Evolutionary conservation across 2,888 invertebrate species (phyloP).

Genomic region (Helleia helle): DNA sequence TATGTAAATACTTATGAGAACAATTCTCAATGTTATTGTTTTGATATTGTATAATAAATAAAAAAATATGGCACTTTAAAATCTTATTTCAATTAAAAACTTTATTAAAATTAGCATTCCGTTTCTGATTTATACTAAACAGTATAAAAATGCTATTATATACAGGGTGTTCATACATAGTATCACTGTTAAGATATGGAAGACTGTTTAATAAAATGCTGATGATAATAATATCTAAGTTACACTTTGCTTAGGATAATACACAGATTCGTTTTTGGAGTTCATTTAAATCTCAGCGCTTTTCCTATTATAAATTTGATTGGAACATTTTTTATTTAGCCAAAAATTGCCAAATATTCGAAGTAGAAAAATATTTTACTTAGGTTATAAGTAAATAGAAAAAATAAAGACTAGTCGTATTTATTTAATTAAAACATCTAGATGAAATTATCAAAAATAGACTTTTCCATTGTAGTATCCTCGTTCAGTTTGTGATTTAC

Average conservation of each 20-base stretch:
- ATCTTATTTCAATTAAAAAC: neutral
- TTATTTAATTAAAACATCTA: neutral
- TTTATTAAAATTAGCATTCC: neutral
- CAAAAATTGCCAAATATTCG: slow-evolving; percentile 65
- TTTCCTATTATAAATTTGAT: slow-evolving; percentile 9
- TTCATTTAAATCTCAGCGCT: slow-evolving; percentile 5
- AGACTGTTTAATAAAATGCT: slow-evolving; percentile 4
- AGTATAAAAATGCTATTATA: slow-evolving; percentile 2
- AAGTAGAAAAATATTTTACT: neutral
- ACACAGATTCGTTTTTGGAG: neutral
- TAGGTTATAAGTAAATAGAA: slow-evolving; percentile 1
- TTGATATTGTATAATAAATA: slow-evolving; percentile 12
- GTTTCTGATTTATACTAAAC: neutral
- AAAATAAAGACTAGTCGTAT: slow-evolving; percentile 5
- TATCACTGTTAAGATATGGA: slow-evolving; percentile 3
- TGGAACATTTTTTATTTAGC: slow-evolving; percentile 50
- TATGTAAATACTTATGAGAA: slow-evolving; percentile 31
- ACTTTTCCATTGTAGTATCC: too few species aligned
- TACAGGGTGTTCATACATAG: slow-evolving; percentile 6
- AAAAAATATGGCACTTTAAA: neutral
- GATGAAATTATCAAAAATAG: neutral
- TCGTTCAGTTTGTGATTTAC: too few species aligned
- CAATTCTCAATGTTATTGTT: slow-evolving; percentile 38
- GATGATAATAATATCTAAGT: neutral
- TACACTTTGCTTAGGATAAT: neutral